Evolutionary conservation across 2,113 vertebrate genomes (phyloP).

Genomic region (Protomyctophum bolini): DNA sequence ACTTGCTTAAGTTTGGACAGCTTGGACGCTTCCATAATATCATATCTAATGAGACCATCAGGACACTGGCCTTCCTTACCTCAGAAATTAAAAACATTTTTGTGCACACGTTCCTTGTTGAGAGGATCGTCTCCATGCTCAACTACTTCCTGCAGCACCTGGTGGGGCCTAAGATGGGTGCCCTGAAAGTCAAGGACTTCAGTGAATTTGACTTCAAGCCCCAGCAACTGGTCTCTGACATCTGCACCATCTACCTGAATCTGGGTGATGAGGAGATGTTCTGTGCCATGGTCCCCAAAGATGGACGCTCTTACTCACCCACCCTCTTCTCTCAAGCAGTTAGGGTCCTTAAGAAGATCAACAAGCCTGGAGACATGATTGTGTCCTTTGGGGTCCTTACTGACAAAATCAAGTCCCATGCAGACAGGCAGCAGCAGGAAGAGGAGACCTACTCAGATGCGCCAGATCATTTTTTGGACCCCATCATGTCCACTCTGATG

Average conservation of each 20-base stretch:
- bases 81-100: conserved; percentile 92
- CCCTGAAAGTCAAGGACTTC: conserved; percentile 98
- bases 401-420: conserved; percentile 97
- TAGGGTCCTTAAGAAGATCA: conserved; percentile 96
- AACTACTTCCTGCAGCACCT: conserved; percentile 98
- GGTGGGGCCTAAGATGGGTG: conserved; percentile 98
- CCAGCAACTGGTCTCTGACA: conserved; percentile 96
- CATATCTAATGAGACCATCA: conserved; percentile 98
- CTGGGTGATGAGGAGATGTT: conserved; percentile 96
- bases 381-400: conserved; percentile 91
- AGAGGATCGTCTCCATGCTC: conserved; percentile 98
- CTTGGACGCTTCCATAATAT: conserved; percentile 98
- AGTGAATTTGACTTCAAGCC: conserved; percentile 99
- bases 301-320: conserved; percentile 95
- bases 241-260: conserved; percentile 98
- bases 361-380: conserved; percentile 97
- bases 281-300: conserved; percentile 96
- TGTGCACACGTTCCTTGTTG: conserved; percentile 94
- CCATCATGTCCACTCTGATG: conserved; percentile 99
- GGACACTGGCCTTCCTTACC: conserved; percentile 95
- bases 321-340: conserved; percentile 93
- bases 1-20: conserved; percentile 96
- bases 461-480: conserved; percentile 96
- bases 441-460: conserved; percentile 95
- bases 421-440: conserved; percentile 94